Evolutionary conservation across 2,888 invertebrate species (phyloP).

Genomic region (Ochlodes sylvanus): DNA sequence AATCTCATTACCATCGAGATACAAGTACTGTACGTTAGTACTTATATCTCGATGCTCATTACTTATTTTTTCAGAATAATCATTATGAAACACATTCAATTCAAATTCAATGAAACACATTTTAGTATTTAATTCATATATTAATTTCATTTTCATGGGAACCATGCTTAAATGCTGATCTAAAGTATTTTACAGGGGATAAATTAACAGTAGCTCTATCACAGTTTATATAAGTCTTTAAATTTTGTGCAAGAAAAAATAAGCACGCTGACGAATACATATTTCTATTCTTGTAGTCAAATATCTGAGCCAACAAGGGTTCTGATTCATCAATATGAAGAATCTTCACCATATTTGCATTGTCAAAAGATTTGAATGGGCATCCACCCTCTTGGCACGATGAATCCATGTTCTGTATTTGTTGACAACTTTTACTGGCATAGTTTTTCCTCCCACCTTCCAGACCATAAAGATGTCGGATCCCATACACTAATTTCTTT

Average conservation of each 20-base stretch:
- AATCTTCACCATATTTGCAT: constrained; percentile 62
- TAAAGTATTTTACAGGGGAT: constrained; percentile 72
- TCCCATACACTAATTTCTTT: constrained; percentile 87
- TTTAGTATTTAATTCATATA: background rate
- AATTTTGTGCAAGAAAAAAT: constrained; percentile 52
- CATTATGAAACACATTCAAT: too few species aligned
- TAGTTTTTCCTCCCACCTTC: constrained; percentile 88
- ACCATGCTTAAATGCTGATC: constrained; percentile 37
- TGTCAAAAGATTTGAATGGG: constrained; percentile 86
- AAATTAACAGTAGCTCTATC: constrained; percentile 66
- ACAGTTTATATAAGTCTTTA: constrained; percentile 49
- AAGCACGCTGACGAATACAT: constrained; percentile 65
- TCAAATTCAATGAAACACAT: background rate
- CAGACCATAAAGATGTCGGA: constrained; percentile 89
- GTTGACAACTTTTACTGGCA: constrained; percentile 83
- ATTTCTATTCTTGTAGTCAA: constrained; percentile 56
- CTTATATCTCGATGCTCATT: too few species aligned
- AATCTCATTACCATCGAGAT: too few species aligned
- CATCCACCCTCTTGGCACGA: constrained; percentile 86
- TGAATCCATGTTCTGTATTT: constrained; percentile 83
- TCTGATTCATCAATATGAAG: constrained; percentile 55
- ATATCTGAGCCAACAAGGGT: constrained; percentile 58
- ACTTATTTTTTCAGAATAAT: too few species aligned
- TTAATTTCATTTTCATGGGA: background rate
- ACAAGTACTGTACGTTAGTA: too few species aligned